phyloP scores from a whole-genome alignment of 2,888 invertebrate genomes.

The Marasmarcha lunaedactyla region DNA sequence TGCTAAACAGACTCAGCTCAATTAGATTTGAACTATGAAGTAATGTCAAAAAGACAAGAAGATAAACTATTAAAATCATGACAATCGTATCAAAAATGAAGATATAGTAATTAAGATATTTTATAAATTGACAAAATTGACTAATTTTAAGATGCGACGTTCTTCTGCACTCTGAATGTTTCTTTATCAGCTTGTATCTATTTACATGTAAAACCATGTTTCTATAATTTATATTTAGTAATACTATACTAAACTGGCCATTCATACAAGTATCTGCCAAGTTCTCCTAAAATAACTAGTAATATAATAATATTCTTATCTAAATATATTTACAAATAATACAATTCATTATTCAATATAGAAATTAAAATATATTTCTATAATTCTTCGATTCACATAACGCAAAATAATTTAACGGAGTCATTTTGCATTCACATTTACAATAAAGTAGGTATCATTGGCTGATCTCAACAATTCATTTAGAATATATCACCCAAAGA shows the following conservation, averaged over 20 bases:
- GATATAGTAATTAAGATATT: no score
- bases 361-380: conserved; percentile 71
- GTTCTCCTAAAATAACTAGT: conserved; percentile 71
- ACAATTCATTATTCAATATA: conserved; percentile 68
- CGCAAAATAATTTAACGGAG: conserved; percentile 72
- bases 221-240: conserved; percentile 71
- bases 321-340: conserved; percentile 74
- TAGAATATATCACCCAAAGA: conserved; percentile 69
- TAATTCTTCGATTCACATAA: conserved; percentile 70
- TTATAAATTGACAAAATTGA: no score
- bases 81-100: no score
- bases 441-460: conserved; percentile 61
- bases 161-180: conserved; percentile 5
- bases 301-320: conserved; percentile 74
- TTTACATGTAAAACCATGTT: conserved; percentile 70
- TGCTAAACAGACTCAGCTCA: not conserved
- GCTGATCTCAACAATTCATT: conserved; percentile 60
- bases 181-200: conserved; percentile 30
- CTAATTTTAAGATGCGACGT: not conserved
- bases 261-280: conserved; percentile 76
- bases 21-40: no score
- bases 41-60: no score
- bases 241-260: conserved; percentile 81
- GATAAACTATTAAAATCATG: no score
- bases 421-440: conserved; percentile 70